Base-by-base conservation (phyloP, 2,113 vertebrate species). In the Carettochelys insculpta region DNA sequence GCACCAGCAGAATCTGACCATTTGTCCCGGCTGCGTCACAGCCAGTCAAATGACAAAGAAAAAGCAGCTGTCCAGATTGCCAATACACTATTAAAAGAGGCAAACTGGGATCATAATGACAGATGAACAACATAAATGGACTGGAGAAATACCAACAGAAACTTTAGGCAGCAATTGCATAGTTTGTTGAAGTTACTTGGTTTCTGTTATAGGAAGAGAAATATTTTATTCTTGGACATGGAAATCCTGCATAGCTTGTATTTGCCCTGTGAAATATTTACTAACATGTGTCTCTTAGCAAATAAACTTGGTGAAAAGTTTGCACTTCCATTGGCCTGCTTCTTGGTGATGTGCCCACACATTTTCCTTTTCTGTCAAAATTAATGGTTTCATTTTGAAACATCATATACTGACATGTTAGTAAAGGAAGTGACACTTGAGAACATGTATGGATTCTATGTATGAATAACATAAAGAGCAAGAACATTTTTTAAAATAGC, bases 1-100 rank as follows among this genome's bases (percentile, higher is more conserved):
- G 51, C 3, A 0, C 92, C 83, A 90, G 82, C 90, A 91, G 68
- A 29, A 88, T 92, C 85, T 1, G 4, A 41, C 89, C 51, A 3
- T 84, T 3, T 88, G 92, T 87, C 88, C 91, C 85, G 82, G 91
- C 88, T 92, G 92, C 92, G 90, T 91, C 91, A 91, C 58, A 29
- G 29, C 12, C 24, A 53, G 52, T 79, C 80, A 85, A 87, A 81
- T 0, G 0, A 58, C 0, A 0, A 92, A 91, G 82, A 80, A 87
- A 56, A 90, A 85, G 31, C 86, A 90, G 80, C 83, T 94, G 90
- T 92, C 94, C 90, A 54, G 82, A 84, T 94, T 91, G 80, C 91
- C 78, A 78, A 52, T 71, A 89, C 83, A 91, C 93, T 90, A 61
- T 1, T 24, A 48, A 86, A 86, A 79, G 94, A 92, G 48, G 83